Evolutionary conservation across 2,797 vertebrate genomes (phyloP), one percentile per base, ranked within the genome.

Genomic region (Neostethus bicornis): DNA sequence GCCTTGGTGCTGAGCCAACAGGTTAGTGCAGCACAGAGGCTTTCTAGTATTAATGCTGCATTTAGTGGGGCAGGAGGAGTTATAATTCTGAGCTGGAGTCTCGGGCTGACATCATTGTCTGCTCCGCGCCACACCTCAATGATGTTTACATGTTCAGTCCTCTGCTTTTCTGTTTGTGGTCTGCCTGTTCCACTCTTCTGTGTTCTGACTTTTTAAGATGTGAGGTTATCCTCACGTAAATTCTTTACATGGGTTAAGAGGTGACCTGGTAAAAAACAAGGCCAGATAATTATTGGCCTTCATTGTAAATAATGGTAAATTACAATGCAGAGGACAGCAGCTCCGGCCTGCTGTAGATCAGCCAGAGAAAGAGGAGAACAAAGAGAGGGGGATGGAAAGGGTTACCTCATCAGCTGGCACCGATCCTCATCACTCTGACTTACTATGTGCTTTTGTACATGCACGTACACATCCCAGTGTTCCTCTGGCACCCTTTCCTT

Each of bases 321-420:
- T 77, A 77, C 77, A 81, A 70, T 61, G 67, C 70, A 61, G 70
- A 45, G 74, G 75, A 80, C 75, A 61, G 61, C 45, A 70, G 73
- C 73, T 81, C 12, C 75, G 70, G 73, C 73, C 66, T 71, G 70
- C 76, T 76, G 78, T 71, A 63, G 66, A 39, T 53, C 26, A 14
- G 73, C 64, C 70, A 76, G 68, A 73, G 59, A 69, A 73, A 84
- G 75, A 77, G 61, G 51, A 77, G 80, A 83, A 84, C 77, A 86
- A 85, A 84, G 71, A 61, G 51, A 71, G 51, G 52, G 67, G 71
- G 75, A 63, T 84, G 85, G 73, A 80, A 83, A 82, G 82, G 84
- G 75, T 83, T 84, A 83, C 79, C 81, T 85, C 81, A 84, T 85
- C 77, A 76, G 65, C 70, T 85, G 82, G 73, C 82, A 77, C 54